Conservation (phyloP, 2,113 vertebrate species). For the Takifugu flavidus region DNA sequence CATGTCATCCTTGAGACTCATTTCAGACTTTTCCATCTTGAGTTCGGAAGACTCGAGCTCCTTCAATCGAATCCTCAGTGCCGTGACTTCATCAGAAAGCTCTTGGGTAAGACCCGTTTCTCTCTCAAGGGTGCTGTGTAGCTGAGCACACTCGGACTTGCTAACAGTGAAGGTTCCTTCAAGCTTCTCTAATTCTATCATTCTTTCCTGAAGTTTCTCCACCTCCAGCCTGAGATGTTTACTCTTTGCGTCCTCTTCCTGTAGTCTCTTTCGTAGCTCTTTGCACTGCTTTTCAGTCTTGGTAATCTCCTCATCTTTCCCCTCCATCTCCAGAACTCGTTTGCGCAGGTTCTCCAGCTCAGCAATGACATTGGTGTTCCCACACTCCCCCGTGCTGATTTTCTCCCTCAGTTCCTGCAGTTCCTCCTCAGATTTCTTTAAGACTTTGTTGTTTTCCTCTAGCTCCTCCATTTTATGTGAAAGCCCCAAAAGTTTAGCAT, state of each 20-base stretch:
- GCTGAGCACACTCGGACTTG: constrained; percentile 85
- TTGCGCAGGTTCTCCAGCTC: constrained; percentile 93
- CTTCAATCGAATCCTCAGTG: constrained; percentile 88
- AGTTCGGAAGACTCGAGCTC: constrained; percentile 90
- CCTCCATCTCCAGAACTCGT: constrained; percentile 92
- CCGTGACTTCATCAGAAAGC: constrained; percentile 86
- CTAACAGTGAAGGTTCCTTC: constrained; percentile 86
- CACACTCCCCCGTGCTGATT: constrained; percentile 87
- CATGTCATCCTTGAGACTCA: constrained; percentile 91
- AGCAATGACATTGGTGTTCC: constrained; percentile 87
- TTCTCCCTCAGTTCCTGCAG: constrained; percentile 87
- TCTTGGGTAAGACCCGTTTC: constrained; percentile 89
- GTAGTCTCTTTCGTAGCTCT: constrained; percentile 86
- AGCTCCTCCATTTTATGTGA: constrained; percentile 86
- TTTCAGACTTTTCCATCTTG: constrained; percentile 89
- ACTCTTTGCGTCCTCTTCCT: constrained; percentile 85
- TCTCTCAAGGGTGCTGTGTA: constrained; percentile 83
- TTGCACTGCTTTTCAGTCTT: constrained; percentile 89
- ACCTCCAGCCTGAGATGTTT: constrained; percentile 88
- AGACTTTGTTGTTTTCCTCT: constrained; percentile 83
- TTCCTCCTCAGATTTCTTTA: constrained; percentile 90
- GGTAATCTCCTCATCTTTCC: constrained; percentile 94
- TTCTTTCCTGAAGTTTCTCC: constrained; percentile 90
- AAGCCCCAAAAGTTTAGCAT: constrained; percentile 82
- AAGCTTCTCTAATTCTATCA: constrained; percentile 88